phyloP scores from a whole-genome alignment of 2,797 vertebrate genomes.

The Poeciliopsis infans region DNA sequence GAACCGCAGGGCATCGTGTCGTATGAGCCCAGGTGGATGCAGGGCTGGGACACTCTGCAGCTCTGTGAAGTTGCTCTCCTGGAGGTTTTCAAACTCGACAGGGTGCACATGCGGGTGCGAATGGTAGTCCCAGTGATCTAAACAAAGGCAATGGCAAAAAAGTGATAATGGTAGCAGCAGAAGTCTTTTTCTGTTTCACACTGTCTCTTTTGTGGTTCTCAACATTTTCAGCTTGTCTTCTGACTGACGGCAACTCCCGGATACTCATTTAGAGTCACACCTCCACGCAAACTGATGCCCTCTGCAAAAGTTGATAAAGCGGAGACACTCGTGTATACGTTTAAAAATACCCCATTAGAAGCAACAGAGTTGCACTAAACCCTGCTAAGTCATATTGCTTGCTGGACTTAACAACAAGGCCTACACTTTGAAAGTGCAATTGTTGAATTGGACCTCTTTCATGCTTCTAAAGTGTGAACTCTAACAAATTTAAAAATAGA shows the following conservation, averaged over 20 bases:
- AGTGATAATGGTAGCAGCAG: slow-evolving; percentile 11
- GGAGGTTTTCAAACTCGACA: slow-evolving; percentile 90
- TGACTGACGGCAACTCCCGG: neutral
- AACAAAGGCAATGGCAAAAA: slow-evolving; percentile 38
- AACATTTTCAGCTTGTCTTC: neutral
- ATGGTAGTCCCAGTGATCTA: slow-evolving; percentile 96
- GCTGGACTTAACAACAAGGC: neutral
- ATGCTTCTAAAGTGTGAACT: neutral
- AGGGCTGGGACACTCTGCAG: slow-evolving; percentile 95
- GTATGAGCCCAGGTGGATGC: slow-evolving; percentile 88
- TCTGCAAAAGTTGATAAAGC: neutral
- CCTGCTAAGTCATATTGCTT: neutral
- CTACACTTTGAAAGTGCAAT: neutral
- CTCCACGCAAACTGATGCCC: neutral
- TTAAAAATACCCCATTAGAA: slow-evolving; percentile 4
- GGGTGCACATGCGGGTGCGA: slow-evolving; percentile 86
- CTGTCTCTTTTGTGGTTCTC: neutral
- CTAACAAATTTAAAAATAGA: neutral
- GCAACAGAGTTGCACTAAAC: neutral
- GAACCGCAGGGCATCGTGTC: slow-evolving; percentile 88
- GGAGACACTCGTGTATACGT: neutral
- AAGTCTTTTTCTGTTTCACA: slow-evolving; percentile 11
- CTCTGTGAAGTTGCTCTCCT: slow-evolving; percentile 94
- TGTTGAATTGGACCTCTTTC: neutral
- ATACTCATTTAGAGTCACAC: slow-evolving; percentile 3